Base-by-base conservation (phyloP, 1,140 invertebrate species). In the Aphelenchoides fujianensis region DNA sequence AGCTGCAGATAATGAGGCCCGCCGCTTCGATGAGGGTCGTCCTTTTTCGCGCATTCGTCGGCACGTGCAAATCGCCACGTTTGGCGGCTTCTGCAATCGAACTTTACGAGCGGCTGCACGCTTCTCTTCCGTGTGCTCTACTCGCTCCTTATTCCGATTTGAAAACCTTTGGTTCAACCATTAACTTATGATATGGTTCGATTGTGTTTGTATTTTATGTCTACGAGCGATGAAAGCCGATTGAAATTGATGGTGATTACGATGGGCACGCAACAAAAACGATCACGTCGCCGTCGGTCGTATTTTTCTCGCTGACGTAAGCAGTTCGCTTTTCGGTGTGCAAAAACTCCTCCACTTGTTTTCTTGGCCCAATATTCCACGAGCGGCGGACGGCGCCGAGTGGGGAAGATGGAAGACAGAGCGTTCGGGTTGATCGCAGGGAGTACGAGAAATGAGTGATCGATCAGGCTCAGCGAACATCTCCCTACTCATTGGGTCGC, bases 11-110 rank as follows among this genome's bases (percentile, higher is more conserved):
- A 48, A 23, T 48, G 41, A 23, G 41, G 23, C 12, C 41, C 41
- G 41, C 41, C 41, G 41, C 41, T 48, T 48, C 23, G 41, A 48
- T 48, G 41, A 48, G 41, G 41, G 41, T 48, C 41, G 41, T 48
- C 41, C 12, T 12, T 48, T 48, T 48, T 48, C 23, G 12, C 12
- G 41, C 41, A 48, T 23, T 12, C 41, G 41, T 16, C 41, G 12
- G 41, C 23, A 48, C 41, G 41, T 23, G 12, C 23, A 48, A 48
- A 23, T 48, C 23, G 41, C 41, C 41, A 48, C 41, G 41, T 48
- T 48, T 48, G 23, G n/a, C n/a, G n/a, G n/a, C n/a, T 48, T 48
- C 41, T 12, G 23, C 41, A 48, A 16, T 48, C 41, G 23, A 48
- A 48, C 41, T 48, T 48, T 48, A 48, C 23, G 41, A 48, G 23